Evolutionary conservation across 1,140 invertebrate genomes (phyloP).

Genomic region (Drosophila punjabiensis): DNA sequence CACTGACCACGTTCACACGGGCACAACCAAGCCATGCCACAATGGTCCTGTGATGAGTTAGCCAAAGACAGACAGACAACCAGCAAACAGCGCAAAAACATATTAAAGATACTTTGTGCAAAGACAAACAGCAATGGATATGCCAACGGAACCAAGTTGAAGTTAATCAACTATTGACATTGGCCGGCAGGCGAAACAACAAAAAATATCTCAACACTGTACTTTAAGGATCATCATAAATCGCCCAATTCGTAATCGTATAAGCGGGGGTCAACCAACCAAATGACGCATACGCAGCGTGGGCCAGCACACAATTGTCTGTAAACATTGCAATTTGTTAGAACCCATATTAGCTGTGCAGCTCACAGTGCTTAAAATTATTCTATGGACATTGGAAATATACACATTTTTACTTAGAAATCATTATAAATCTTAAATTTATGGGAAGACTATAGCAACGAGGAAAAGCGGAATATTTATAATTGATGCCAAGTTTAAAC

Average conservation of each 20-base stretch:
- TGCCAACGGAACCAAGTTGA: slow-evolving; percentile 2
- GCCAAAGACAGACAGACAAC: slow-evolving; percentile 10
- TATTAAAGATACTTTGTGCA: slow-evolving; percentile 44
- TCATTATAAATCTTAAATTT: background rate
- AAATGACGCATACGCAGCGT: slow-evolving; percentile 57
- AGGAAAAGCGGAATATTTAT: background rate
- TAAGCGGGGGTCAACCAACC: slow-evolving; percentile 28
- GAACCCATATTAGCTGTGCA: slow-evolving; percentile 2
- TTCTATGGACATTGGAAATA: background rate
- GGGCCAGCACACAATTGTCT: slow-evolving; percentile 40
- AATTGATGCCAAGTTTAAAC: background rate
- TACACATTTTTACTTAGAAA: no score
- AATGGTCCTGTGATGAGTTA: slow-evolving; percentile 30
- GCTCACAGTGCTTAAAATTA: background rate
- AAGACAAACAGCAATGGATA: slow-evolving; percentile 20
- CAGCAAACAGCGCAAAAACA: slow-evolving; percentile 1
- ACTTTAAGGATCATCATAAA: slow-evolving; percentile 45
- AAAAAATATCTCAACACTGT: slow-evolving; percentile 7
- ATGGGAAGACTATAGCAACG: background rate
- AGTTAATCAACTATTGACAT: slow-evolving; percentile 45
- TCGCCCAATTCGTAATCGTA: slow-evolving; percentile 17
- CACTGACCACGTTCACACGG: slow-evolving; percentile 50
- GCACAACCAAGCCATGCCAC: slow-evolving; percentile 12
- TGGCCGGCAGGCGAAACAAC: background rate
- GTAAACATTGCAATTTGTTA: slow-evolving; percentile 61